Conservation (phyloP, 2,888 invertebrate species). For the Clitarchus hookeri region DNA sequence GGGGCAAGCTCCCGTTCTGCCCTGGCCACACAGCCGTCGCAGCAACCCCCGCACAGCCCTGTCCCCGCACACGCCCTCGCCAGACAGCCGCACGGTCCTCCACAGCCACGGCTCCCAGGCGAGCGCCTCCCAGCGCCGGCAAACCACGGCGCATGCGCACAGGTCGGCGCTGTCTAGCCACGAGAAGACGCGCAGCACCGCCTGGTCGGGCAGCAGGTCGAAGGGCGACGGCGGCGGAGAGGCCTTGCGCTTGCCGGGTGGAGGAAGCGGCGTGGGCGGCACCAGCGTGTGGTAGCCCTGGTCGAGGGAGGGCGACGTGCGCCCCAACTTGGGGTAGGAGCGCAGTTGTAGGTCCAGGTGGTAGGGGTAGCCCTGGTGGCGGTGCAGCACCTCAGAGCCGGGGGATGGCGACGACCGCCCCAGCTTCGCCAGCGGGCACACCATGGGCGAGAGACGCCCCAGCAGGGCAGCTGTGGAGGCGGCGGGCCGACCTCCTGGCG, state of each 20-base stretch:
- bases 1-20: conserved; percentile 68
- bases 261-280: conserved; percentile 60
- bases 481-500: conserved; percentile 34
- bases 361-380: conserved; percentile 28
- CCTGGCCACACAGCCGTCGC: conserved; percentile 67
- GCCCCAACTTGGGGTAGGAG: conserved; percentile 48
- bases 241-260: conserved; percentile 35
- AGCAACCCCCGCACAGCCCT: conserved; percentile 67
- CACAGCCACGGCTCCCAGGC: conserved; percentile 80
- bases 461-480: conserved; percentile 39
- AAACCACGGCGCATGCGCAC: conserved; percentile 75
- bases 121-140: conserved; percentile 73
- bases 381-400: background rate
- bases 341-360: conserved; percentile 46
- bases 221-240: conserved; percentile 52
- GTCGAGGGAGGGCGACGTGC: conserved; percentile 71
- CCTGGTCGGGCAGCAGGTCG: conserved; percentile 68
- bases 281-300: conserved; percentile 83
- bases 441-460: conserved; percentile 57
- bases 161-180: conserved; percentile 73
- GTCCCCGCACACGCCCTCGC: conserved; percentile 66
- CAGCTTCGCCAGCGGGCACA: conserved; percentile 65
- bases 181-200: conserved; percentile 70
- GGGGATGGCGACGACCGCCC: conserved; percentile 57
- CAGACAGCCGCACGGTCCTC: conserved; percentile 68